Conservation (phyloP, 1,140 invertebrate species). For the Drosophila lini region DNA sequence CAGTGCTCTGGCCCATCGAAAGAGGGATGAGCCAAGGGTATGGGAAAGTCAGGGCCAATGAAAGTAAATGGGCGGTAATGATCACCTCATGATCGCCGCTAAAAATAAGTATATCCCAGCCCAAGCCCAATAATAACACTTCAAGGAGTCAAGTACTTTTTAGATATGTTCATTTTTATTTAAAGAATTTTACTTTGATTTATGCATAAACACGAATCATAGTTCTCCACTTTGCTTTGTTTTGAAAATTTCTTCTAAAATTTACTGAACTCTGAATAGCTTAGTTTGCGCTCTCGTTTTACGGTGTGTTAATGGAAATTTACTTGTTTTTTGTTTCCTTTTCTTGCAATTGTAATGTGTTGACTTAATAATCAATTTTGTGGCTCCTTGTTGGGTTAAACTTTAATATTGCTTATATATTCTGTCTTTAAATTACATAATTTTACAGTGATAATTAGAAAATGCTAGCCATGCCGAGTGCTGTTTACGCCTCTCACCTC, state of each 20-base stretch:
- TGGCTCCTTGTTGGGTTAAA: constrained; percentile 58
- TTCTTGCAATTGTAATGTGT: constrained; percentile 43
- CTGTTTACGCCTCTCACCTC: constrained; percentile 13
- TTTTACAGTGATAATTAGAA: constrained; percentile 75
- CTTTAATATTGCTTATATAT: constrained; percentile 80
- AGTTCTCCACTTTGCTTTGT: constrained; percentile 21
- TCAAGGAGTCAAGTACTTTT: constrained; percentile 41
- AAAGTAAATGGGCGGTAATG: constrained; percentile 36
- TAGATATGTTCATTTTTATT: constrained; percentile 83
- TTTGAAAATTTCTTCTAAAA: constrained; percentile 74
- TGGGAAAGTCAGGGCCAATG: constrained; percentile 35
- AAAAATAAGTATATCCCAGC: background rate
- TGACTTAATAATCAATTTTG: constrained; percentile 48
- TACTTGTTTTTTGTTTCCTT: constrained; percentile 32
- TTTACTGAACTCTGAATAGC: constrained; percentile 63
- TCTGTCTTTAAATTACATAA: constrained; percentile 74
- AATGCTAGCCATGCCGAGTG: constrained; percentile 58
- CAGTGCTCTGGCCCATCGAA: constrained; percentile 13
- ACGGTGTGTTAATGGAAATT: constrained; percentile 61
- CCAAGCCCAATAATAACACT: constrained; percentile 8
- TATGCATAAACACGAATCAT: constrained; percentile 76
- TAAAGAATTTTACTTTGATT: constrained; percentile 79
- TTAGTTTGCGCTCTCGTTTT: constrained; percentile 55
- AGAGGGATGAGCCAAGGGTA: constrained; percentile 14
- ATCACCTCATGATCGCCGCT: constrained; percentile 5